These are phyloP conservation scores for Tachina grossa DNA, from an alignment of 2,888 invertebrate genomes.

Conservation along the genomic window DNA sequence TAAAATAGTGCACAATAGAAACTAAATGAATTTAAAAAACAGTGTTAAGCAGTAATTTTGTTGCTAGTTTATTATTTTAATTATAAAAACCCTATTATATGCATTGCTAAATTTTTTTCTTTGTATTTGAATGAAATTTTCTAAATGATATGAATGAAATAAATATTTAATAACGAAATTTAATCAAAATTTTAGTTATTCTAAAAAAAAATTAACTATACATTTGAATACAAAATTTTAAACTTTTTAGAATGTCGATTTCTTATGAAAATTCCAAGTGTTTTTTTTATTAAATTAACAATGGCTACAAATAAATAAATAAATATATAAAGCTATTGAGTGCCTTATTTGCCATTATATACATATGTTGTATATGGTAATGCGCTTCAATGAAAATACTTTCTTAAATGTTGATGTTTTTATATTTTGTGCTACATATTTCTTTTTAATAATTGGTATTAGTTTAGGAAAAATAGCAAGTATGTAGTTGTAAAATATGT, in stretches of 20 bases:
- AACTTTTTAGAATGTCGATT: neutral
- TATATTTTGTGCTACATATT: constrained; percentile 2
- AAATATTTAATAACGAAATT: constrained; percentile 11
- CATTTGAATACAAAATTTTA: constrained; percentile 8
- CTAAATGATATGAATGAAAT: constrained; percentile 18
- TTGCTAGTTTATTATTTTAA: constrained; percentile 16
- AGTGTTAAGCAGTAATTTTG: constrained; percentile 15
- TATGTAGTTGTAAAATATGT: neutral
- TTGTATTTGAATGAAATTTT: constrained; percentile 10
- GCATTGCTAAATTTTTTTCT: constrained; percentile 17
- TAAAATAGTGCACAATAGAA: constrained; percentile 47
- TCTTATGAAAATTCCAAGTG: neutral
- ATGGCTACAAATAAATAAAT: constrained; percentile 4
- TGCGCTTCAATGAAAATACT: neutral
- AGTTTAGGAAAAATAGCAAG: neutral
- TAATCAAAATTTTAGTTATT: constrained; percentile 28
- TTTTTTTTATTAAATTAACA: neutral
- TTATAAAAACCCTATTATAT: constrained; percentile 43
- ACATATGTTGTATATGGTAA: neutral
- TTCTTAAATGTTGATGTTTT: neutral
- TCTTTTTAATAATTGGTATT: neutral
- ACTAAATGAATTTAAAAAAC: constrained; percentile 38
- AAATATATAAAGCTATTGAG: neutral
- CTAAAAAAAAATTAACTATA: constrained; percentile 3
- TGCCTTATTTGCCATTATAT: neutral